phyloP scores from a whole-genome alignment of 1,140 invertebrate genomes.

The Pseudomyrmex gracilis region DNA sequence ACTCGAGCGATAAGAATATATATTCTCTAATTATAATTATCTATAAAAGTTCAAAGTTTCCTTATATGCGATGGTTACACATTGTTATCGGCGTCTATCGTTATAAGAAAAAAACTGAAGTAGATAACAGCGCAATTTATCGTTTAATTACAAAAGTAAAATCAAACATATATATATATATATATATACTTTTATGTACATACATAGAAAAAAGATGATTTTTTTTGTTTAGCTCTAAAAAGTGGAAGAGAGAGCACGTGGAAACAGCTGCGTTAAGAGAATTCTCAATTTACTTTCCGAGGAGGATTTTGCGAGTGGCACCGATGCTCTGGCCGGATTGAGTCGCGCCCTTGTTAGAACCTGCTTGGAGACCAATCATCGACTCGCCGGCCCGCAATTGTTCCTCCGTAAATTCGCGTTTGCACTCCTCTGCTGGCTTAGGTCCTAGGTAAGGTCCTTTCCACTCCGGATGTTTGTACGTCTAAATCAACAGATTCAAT shows the following conservation, averaged over 20 bases:
- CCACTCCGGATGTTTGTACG: constrained; percentile 95
- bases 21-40: constrained; percentile 5
- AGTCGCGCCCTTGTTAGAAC: constrained; percentile 95
- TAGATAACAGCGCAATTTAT: constrained; percentile 63
- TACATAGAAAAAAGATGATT: constrained; percentile 72
- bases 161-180: constrained; percentile 72
- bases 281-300: constrained; percentile 89
- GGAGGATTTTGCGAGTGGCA: constrained; percentile 93
- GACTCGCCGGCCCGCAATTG: constrained; percentile 93
- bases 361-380: constrained; percentile 96
- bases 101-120: constrained; percentile 7
- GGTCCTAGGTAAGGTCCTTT: constrained; percentile 94
- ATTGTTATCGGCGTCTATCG: neutral
- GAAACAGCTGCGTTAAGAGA: constrained; percentile 12
- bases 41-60: neutral
- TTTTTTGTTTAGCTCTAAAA: constrained; percentile 63
- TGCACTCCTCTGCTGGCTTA: constrained; percentile 93
- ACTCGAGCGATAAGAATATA: neutral
- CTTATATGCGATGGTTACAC: neutral
- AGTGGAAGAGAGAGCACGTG: constrained; percentile 62
- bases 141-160: constrained; percentile 80
- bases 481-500: constrained; percentile 85
- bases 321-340: constrained; percentile 96
- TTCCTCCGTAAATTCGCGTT: constrained; percentile 95
- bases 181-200: constrained; percentile 70